These are phyloP conservation scores for Chloropsis hardwickii DNA, from an alignment of 2,113 vertebrate species.

Conservation along the genomic window DNA sequence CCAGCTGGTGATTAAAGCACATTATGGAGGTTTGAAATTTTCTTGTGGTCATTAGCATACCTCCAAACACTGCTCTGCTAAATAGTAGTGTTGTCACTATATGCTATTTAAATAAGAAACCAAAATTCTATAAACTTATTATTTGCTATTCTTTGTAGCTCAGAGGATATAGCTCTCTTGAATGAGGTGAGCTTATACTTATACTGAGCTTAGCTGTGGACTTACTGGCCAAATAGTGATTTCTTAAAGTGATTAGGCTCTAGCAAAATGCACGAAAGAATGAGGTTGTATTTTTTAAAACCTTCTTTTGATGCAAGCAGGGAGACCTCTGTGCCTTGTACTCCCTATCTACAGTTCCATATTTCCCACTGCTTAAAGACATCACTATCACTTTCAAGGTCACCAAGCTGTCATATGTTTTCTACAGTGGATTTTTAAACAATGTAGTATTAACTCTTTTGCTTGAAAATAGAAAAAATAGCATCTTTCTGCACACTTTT, in stretches of 20 bases:
- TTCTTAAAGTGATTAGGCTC: neutral
- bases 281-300: neutral
- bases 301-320: neutral
- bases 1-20: slow-evolving; percentile 56
- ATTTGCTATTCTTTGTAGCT: neutral
- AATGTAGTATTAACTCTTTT: neutral
- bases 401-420: neutral
- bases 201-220: neutral
- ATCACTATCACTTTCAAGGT: neutral
- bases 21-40: slow-evolving; percentile 48
- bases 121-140: slow-evolving; percentile 31
- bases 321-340: neutral
- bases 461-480: neutral
- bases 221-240: neutral
- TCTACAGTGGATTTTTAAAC: neutral
- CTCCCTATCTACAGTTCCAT: neutral
- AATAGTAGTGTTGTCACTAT: slow-evolving; percentile 8
- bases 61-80: slow-evolving; percentile 28
- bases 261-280: neutral
- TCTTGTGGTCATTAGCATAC: slow-evolving; percentile 48
- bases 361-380: neutral
- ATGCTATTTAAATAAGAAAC: slow-evolving; percentile 16
- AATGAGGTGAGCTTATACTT: neutral
- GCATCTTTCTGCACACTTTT: neutral
- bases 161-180: neutral